A percentile compares a stretch with the other conserved stretches of the same genome.
Conservation (phyloP, 2,113 vertebrate genomes). For the Lamprotornis superbus region DNA sequence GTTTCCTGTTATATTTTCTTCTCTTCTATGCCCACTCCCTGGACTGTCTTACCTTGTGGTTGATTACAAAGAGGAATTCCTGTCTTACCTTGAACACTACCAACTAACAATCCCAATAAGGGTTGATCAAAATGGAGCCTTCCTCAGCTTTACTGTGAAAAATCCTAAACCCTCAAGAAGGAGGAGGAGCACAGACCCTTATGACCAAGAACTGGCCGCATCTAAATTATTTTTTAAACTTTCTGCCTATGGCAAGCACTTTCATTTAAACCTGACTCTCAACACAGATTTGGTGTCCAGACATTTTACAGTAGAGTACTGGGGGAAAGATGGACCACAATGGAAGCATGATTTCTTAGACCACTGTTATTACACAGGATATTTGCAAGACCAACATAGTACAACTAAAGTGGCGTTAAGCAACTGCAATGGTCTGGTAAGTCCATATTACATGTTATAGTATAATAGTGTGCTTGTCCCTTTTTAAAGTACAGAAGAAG, state of each 20-base stretch:
- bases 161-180: conserved; percentile 87
- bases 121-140: conserved; percentile 93
- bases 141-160: conserved; percentile 98
- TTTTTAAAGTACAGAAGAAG: not conserved
- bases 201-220: conserved; percentile 80
- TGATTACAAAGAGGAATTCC: conserved; percentile 94
- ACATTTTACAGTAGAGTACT: conserved; percentile 97
- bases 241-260: conserved; percentile 98
- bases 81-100: conserved; percentile 97
- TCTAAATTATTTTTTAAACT: conserved; percentile 95
- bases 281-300: conserved; percentile 95
- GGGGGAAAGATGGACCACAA: conserved; percentile 77
- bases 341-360: conserved; percentile 32
- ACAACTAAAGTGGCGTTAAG: conserved; percentile 34
- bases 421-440: conserved; percentile 40
- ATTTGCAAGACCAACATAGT: conserved; percentile 13
- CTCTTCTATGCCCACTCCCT: conserved; percentile 71
- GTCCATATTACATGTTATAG: not conserved
- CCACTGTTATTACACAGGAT: conserved; percentile 30
- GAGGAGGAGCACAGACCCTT: conserved; percentile 81
- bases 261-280: conserved; percentile 97
- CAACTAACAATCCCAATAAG: conserved; percentile 93
- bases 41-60: conserved; percentile 75
- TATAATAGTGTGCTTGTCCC: not conserved
- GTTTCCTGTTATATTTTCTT: conserved; percentile 78